phyloP scores from a whole-genome alignment of 1,140 invertebrate genomes.

The Rhopalosiphum padi region DNA sequence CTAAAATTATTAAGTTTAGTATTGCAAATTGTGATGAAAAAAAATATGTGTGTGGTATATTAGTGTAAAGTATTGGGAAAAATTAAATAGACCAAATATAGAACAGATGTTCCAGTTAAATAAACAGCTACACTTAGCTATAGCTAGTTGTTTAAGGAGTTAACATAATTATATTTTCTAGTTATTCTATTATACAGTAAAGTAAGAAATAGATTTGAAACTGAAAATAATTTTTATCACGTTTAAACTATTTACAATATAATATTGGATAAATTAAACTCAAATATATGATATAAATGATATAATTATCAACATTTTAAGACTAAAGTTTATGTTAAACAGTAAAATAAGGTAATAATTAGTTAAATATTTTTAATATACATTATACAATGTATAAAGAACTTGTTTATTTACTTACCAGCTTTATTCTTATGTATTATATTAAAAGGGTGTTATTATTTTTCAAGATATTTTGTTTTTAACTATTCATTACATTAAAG shows the following conservation, averaged over 20 bases:
- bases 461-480: too few relatives aligned
- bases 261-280: too few relatives aligned
- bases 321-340: too few relatives aligned
- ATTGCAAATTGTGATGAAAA: neutral
- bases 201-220: neutral
- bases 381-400: too few relatives aligned
- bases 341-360: too few relatives aligned
- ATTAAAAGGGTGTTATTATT: too few relatives aligned
- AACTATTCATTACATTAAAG: too few relatives aligned
- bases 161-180: neutral
- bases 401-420: too few relatives aligned
- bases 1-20: neutral
- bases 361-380: too few relatives aligned
- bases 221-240: neutral
- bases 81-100: neutral
- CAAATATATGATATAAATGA: too few relatives aligned
- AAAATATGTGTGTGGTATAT: neutral
- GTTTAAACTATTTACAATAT: neutral
- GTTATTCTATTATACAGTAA: neutral
- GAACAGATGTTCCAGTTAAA: neutral
- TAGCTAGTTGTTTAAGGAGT: neutral
- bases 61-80: neutral
- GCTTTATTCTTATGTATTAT: too few relatives aligned
- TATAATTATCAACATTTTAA: too few relatives aligned
- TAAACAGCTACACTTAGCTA: neutral